These are phyloP conservation scores for Iphiclides podalirius DNA, from an alignment of 2,888 invertebrate genomes.

Conservation along the genomic window DNA sequence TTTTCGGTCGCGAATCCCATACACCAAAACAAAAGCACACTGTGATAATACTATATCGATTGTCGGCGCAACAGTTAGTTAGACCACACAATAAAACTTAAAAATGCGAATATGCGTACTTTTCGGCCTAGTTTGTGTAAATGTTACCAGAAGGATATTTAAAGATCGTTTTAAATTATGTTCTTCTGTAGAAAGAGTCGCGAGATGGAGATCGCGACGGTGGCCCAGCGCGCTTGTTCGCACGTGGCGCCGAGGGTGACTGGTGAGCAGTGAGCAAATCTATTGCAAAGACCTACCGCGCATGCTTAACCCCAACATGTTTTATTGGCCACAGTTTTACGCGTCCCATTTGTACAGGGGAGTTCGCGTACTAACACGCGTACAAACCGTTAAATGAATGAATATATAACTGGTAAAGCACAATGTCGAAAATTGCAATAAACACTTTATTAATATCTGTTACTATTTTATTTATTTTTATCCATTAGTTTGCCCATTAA, in stretches of 20 bases:
- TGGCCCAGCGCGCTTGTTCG: not conserved
- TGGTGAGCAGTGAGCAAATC: not conserved
- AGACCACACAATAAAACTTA: conserved; percentile 11
- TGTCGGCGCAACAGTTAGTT: conserved; percentile 50
- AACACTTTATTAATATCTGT: no score
- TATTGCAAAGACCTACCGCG: conserved; percentile 29
- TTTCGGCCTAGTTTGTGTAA: no score
- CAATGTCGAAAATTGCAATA: no score
- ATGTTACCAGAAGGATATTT: no score
- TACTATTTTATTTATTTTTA: no score
- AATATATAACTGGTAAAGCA: no score
- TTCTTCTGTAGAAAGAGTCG: not conserved
- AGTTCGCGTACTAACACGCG: not conserved
- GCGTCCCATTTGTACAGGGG: not conserved
- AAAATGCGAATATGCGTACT: not conserved
- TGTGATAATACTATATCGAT: conserved; percentile 49
- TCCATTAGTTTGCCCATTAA: no score
- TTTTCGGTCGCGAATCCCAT: not conserved
- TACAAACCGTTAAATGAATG: not conserved
- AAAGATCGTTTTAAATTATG: no score
- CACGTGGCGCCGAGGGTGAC: not conserved
- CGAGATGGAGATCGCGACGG: not conserved
- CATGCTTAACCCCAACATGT: conserved; percentile 33
- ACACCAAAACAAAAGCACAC: conserved; percentile 59
- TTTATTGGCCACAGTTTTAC: conserved; percentile 4